Evolutionary conservation across 2,888 invertebrate species (phyloP), one percentile per base, ranked within the genome.

Genomic region (Patella ulyssiponensis): DNA sequence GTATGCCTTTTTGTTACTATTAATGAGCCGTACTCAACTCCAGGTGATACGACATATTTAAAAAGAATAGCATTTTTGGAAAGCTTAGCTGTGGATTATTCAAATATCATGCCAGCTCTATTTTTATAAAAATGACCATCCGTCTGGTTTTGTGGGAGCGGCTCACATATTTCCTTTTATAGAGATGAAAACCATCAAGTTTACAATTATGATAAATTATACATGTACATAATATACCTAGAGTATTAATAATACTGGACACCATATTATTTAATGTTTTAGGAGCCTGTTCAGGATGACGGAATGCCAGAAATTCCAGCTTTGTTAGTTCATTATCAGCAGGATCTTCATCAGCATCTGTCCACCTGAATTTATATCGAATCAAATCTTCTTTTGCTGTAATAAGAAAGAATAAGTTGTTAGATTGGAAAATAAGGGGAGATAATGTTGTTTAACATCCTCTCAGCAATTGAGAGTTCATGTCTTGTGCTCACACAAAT

Each of bases 211-310:
- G 20, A 20, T 64, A 56, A n/a, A n/a, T 56, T 56, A 17, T 56
- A 5, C 15, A 56, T 23, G 20, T 12, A 14, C 7, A 12, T 9
- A 15, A 76, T 80, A 80, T 90, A 94, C 94, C 94, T 85, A 96
- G 94, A 88, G 95, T 94, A 58, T 94, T 94, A 83, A 96, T 93
- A 5, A 96, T 92, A 88, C 96, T 96, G 83, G 95, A 94, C 3
- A 96, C 95, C 89, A 96, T 93, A 74, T 94, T 93, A 51, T 94
- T 89, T 56, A 95, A 92, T 86, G 94, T 94, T 5, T 94, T 93
- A 69, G 94, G 94, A 88, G 94, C 95, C 73, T 95, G 95, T 91
- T 96, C 96, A 0, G 96, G 96, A 92, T 96, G 96, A 2, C 95
- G 94, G 90, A 96, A 96, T 2, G 95, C 94, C 80, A 96, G 92